Conservation (phyloP, 2,113 vertebrate species). For the Boulengeromyrus knoepffleri region DNA sequence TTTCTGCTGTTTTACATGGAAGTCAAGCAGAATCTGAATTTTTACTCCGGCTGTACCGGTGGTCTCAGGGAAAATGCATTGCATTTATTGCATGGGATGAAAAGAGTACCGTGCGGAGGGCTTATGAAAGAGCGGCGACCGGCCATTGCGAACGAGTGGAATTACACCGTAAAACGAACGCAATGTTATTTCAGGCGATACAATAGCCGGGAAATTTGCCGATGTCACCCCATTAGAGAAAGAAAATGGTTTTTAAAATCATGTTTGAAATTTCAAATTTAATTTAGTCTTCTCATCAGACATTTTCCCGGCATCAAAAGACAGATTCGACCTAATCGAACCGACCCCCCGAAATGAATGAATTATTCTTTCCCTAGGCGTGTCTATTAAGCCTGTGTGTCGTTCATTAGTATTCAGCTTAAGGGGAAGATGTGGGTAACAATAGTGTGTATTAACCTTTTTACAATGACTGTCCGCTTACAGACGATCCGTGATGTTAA, state of each 20-base stretch:
- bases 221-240: background rate
- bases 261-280: background rate
- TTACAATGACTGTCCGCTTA: background rate
- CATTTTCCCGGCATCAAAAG: background rate
- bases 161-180: no score
- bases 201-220: background rate
- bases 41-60: no score
- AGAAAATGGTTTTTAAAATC: background rate
- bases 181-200: background rate
- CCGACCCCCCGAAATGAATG: background rate
- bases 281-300: background rate
- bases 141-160: no score
- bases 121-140: no score
- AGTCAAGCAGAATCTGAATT: no score
- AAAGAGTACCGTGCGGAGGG: no score
- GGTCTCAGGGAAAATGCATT: no score
- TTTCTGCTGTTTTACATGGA: no score
- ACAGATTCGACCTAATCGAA: background rate
- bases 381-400: background rate
- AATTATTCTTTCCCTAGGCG: background rate
- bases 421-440: background rate
- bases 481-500: background rate
- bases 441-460: background rate
- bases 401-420: background rate
- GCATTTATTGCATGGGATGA: no score